Evolutionary conservation across 2,113 vertebrate species (phyloP).

Genomic region (Ctenomys sociabilis): DNA sequence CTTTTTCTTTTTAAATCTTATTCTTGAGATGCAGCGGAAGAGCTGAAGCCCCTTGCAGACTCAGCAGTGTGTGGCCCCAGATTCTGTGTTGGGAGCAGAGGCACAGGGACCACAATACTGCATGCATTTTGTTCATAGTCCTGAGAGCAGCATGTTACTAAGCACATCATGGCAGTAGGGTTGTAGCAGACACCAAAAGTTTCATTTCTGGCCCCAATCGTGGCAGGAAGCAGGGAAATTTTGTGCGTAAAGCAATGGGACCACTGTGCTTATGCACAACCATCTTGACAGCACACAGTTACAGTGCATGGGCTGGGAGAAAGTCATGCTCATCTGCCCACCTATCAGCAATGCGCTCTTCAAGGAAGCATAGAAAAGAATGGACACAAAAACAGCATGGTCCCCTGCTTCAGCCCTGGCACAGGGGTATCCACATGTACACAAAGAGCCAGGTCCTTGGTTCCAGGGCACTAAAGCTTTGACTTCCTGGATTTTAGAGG

Average conservation of each 20-base stretch:
- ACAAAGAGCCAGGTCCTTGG: background rate
- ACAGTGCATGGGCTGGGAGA: accelerated
- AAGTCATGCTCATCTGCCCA: no score
- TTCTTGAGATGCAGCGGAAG: background rate
- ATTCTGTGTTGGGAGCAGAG: accelerated
- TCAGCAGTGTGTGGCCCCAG: background rate
- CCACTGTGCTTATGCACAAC: background rate
- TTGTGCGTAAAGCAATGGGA: no score
- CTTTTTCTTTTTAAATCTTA: background rate
- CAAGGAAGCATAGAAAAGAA: background rate
- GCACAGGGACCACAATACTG: no score
- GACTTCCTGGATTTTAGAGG: no score
- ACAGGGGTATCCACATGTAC: no score
- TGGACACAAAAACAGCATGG: accelerated
- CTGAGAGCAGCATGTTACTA: background rate
- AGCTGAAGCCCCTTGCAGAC: no score
- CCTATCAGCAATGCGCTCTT: background rate
- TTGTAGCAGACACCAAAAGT: background rate
- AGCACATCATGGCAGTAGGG: no score
- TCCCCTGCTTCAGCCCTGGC: background rate
- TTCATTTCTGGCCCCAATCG: background rate
- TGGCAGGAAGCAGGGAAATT: background rate
- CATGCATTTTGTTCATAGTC: background rate
- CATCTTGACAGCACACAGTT: background rate
- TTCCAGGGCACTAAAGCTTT: background rate